Conservation (phyloP, 2,113 vertebrate species). For the Pampusana beccarii region DNA sequence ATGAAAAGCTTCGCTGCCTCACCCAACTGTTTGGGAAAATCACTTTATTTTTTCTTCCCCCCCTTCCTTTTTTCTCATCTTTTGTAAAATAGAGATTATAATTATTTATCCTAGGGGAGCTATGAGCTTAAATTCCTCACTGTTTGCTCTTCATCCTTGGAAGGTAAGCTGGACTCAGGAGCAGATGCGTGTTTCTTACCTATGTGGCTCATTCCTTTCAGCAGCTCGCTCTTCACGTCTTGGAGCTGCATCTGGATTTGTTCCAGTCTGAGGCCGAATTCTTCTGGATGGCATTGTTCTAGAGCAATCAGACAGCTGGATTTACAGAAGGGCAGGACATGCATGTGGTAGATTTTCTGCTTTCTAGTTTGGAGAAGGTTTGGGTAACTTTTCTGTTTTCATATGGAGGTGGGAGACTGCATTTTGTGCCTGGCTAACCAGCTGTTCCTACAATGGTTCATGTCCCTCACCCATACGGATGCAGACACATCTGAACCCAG, state of each 20-base stretch:
- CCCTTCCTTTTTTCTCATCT: background rate
- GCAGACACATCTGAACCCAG: background rate
- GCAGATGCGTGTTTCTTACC: background rate
- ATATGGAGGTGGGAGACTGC: no score
- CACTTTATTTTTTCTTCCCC: background rate
- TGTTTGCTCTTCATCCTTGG: background rate
- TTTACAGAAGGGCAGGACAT: background rate
- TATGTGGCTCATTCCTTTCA: background rate
- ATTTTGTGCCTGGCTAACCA: background rate
- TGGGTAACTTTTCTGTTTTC: background rate
- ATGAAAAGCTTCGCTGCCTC: background rate
- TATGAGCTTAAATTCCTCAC: background rate
- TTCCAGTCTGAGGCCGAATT: constrained; percentile 18
- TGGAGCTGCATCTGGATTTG: constrained; percentile 58
- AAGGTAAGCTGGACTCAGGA: background rate
- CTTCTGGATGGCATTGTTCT: constrained; percentile 29
- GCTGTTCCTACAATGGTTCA: accelerated
- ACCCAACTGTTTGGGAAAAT: background rate
- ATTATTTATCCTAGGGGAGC: background rate
- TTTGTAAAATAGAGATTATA: background rate
- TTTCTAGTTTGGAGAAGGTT: background rate
- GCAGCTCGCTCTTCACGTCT: constrained; percentile 48
- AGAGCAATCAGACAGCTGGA: background rate
- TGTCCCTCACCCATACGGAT: accelerated
- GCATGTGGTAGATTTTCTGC: background rate